phyloP scores from a whole-genome alignment of 2,113 vertebrate genomes.

The Varanus salvator region DNA sequence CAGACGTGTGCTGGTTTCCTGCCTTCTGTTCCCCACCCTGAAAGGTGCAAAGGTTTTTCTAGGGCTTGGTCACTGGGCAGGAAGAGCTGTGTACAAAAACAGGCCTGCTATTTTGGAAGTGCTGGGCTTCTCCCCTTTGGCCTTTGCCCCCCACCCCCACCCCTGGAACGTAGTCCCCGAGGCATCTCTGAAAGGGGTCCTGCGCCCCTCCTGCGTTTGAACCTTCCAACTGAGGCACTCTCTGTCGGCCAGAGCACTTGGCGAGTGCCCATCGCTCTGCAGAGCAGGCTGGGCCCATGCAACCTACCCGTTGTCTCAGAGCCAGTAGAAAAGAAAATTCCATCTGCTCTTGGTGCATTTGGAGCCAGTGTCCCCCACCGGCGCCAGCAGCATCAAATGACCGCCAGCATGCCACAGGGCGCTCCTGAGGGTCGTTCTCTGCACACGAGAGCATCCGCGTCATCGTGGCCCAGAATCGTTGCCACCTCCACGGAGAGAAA shows the following conservation, averaged over 20 bases:
- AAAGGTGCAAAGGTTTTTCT: no score
- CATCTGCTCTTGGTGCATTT: neutral
- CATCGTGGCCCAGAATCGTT: neutral
- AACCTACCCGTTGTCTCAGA: neutral
- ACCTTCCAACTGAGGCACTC: neutral
- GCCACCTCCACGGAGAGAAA: neutral
- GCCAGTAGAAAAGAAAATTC: neutral
- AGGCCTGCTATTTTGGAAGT: no score
- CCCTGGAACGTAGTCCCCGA: neutral
- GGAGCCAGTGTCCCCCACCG: neutral
- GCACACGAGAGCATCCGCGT: neutral
- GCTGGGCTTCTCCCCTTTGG: no score
- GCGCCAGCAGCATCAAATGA: no score
- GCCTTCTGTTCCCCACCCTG: no score
- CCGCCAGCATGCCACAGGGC: neutral
- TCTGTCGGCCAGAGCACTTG: neutral
- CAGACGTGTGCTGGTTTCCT: no score
- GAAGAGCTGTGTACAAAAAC: no score
- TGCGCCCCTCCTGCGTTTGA: neutral
- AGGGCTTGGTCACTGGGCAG: no score
- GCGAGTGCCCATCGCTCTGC: no score
- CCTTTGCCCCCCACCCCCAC: neutral
- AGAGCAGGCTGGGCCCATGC: no score
- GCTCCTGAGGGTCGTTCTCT: neutral
- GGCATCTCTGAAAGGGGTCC: no score